Conservation (phyloP, 2,797 vertebrate genomes). For the Myioborus miniatus region DNA sequence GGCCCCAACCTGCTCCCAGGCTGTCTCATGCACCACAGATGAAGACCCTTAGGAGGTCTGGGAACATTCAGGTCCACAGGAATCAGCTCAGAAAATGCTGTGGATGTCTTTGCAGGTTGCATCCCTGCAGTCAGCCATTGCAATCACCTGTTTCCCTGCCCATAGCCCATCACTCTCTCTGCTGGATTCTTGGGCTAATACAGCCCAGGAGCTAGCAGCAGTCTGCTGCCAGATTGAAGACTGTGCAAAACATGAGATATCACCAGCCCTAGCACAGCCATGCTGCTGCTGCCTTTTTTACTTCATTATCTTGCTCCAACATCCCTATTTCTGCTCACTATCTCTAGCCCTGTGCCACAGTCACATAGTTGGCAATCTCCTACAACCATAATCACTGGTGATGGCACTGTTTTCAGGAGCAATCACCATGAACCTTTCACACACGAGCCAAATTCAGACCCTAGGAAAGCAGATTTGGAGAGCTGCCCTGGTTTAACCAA, state of each 20-base stretch:
- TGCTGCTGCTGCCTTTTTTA: background rate
- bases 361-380: background rate
- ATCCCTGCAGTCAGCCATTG: background rate
- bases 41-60: background rate
- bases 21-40: background rate
- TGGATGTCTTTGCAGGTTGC: background rate
- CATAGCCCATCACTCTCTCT: background rate
- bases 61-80: background rate
- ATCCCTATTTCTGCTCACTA: background rate
- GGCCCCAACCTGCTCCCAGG: background rate
- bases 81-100: background rate
- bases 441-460: background rate
- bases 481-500: background rate
- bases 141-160: background rate
- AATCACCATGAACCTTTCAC: background rate
- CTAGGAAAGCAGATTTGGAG: background rate
- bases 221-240: background rate
- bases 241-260: background rate
- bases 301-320: fast-evolving
- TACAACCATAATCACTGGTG: fast-evolving
- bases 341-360: background rate
- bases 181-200: background rate
- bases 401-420: background rate
- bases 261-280: background rate
- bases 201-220: background rate